phyloP scores from a whole-genome alignment of 2,113 vertebrate genomes.

The Ascaphus truei region DNA sequence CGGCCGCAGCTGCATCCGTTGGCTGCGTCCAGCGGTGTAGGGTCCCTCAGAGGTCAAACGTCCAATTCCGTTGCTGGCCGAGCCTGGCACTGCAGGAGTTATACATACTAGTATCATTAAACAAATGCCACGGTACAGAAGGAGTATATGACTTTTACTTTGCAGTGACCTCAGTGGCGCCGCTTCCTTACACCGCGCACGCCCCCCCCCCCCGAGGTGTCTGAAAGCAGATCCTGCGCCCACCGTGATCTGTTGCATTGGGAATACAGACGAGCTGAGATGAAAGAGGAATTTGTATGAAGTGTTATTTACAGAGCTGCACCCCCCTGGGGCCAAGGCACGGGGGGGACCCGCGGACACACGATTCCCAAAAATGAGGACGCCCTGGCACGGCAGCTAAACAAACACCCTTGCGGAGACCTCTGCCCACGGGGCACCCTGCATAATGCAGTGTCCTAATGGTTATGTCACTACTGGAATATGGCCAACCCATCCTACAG shows the following conservation, averaged over 20 bases:
- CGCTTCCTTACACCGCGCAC: too few relatives aligned
- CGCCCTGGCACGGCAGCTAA: not conserved
- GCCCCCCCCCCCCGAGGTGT: not conserved
- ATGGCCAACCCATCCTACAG: not conserved
- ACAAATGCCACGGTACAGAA: too few relatives aligned
- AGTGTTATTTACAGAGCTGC: not conserved
- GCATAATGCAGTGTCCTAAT: not conserved
- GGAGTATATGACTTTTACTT: too few relatives aligned
- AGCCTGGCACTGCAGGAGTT: too few relatives aligned
- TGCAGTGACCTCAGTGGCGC: too few relatives aligned
- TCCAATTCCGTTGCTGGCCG: too few relatives aligned
- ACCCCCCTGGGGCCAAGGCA: not conserved
- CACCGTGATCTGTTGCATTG: not conserved
- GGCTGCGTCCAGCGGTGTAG: too few relatives aligned
- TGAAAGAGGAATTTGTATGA: not conserved
- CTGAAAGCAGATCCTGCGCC: not conserved
- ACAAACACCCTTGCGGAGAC: slow-evolving; percentile 1
- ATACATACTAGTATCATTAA: too few relatives aligned
- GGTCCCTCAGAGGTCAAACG: too few relatives aligned
- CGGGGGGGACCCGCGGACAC: not conserved
- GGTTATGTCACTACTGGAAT: not conserved
- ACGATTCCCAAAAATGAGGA: not conserved
- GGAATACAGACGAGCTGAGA: not conserved
- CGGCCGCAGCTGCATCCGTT: too few relatives aligned
- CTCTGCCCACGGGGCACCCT: not conserved